Base-by-base conservation (phyloP, 1,140 invertebrate genomes). In the Eurosta solidaginis region DNA sequence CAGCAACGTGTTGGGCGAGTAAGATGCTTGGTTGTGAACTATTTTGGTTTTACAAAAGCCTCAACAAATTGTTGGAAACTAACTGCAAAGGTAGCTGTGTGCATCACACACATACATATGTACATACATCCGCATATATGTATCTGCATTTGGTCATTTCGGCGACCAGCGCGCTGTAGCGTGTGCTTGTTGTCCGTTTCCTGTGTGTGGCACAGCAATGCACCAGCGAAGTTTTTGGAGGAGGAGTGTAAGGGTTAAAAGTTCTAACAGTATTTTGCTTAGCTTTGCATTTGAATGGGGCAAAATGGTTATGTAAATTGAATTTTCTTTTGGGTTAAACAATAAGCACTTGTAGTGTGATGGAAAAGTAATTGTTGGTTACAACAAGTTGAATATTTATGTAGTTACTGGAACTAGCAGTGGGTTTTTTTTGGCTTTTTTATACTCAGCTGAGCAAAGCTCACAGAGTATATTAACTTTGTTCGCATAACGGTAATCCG, bases 301-400 rank as follows among this genome's bases (percentile, higher is more conserved):
- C 54, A 22, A 59, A 59, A 59, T 59, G 54, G 29, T 68, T 68
- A 68, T 68, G 59, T 68, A 68, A 68, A 68, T 68, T 68, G 59
- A 68, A 42, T 68, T 68, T 40, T 33, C 33, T 68, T 20, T 68
- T 68, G 59, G 33, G 59, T 33, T 29, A 68, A 68, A 40, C 33
- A 36, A 68, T 68, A 40, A 17, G 33, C 59, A 42, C 59, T 68
- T 68, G 33, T 17, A 40, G 59, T 68, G 59, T 40, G 33, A 33
- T 5, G 59, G 59, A 40, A 40, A 68, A 68, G 33, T 68, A 68
- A 68, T 68, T 68, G 59, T 68, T 68, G 59, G 17, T 25, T 9
- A 4, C 45, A 47, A 47, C 14, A n/a, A n/a, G n/a, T 47, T 47
- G 14, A n/a, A 12, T 36, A 33, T 20, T 40, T 10, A 40, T 68